phyloP scores from a whole-genome alignment of 1,140 invertebrate species.

The Bicyclus anynana region DNA sequence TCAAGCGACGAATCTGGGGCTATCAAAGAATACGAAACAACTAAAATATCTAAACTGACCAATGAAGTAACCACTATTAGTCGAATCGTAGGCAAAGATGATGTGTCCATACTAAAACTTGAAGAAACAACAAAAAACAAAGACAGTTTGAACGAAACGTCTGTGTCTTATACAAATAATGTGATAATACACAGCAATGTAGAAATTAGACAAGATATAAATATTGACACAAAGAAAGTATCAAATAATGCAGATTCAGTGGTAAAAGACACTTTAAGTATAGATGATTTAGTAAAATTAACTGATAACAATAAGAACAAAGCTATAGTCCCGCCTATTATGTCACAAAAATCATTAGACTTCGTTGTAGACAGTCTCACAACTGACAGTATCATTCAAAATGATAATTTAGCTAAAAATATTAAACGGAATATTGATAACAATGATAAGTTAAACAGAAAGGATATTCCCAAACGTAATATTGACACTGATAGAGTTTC shows the following conservation, averaged over 20 bases:
- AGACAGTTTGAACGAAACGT: conserved; percentile 40
- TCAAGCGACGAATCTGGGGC: conserved; percentile 65
- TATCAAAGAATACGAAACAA: conserved; percentile 65
- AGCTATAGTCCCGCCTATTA: conserved; percentile 52
- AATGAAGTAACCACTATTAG: conserved; percentile 68
- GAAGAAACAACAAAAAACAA: conserved; percentile 32
- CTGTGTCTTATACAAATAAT: conserved; percentile 59
- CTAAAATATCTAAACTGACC: conserved; percentile 65
- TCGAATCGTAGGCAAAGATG: conserved; percentile 53
- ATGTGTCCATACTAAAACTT: conserved; percentile 35
- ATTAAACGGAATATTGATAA: conserved; percentile 23
- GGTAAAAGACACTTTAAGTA: not conserved
- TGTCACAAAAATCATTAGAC: conserved; percentile 65
- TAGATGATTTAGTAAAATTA: not conserved
- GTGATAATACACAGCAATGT: conserved; percentile 59
- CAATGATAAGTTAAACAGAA: not conserved
- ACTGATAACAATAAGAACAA: conserved; percentile 40
- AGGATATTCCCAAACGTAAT: conserved; percentile 26
- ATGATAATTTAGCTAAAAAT: conserved; percentile 28
- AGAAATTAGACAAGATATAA: conserved; percentile 48
- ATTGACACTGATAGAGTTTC: not conserved
- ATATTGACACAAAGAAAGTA: conserved; percentile 10
- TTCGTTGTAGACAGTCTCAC: conserved; percentile 62
- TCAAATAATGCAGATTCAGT: conserved; percentile 14
- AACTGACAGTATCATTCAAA: conserved; percentile 27